Evolutionary conservation across 1,140 invertebrate genomes (phyloP).

Genomic region (Muscidifurax raptorellus): DNA sequence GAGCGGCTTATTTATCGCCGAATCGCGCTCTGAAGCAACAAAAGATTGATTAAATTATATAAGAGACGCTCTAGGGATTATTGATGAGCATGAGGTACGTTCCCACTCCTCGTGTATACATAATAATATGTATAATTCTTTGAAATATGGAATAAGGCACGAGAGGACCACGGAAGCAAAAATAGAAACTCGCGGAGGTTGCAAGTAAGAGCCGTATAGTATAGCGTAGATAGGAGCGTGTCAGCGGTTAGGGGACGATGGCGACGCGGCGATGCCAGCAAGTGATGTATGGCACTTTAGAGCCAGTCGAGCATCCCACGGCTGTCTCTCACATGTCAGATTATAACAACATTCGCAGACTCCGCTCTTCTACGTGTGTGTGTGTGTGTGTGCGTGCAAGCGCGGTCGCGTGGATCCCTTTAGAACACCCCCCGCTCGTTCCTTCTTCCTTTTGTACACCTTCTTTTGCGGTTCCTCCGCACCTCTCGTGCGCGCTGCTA

Average conservation of each 20-base stretch:
- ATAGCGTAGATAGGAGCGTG: conserved; percentile 35
- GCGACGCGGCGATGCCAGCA: conserved; percentile 53
- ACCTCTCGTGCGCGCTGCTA: neutral
- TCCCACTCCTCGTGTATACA: no score
- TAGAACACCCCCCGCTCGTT: conserved; percentile 31
- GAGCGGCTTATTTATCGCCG: neutral
- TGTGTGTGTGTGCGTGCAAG: neutral
- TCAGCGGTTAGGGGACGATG: conserved; percentile 49
- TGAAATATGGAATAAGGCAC: neutral
- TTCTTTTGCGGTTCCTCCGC: neutral
- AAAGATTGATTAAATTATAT: conserved; percentile 1
- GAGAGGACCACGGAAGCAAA: neutral
- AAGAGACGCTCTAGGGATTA: neutral
- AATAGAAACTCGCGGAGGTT: neutral
- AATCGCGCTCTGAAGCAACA: neutral
- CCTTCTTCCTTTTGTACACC: neutral
- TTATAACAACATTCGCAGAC: conserved; percentile 57
- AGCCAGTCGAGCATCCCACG: conserved; percentile 54
- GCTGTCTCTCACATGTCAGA: conserved; percentile 59
- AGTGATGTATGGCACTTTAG: conserved; percentile 58
- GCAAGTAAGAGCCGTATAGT: neutral
- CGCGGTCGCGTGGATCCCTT: neutral
- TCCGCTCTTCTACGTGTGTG: conserved; percentile 36
- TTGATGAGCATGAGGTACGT: neutral
- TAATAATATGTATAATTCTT: no score